Percentiles rank a stretch among this genome's conserved stretches.
Evolutionary conservation across 2,797 vertebrate species (phyloP).

Genomic region (Helicolenus hilgendorfi): DNA sequence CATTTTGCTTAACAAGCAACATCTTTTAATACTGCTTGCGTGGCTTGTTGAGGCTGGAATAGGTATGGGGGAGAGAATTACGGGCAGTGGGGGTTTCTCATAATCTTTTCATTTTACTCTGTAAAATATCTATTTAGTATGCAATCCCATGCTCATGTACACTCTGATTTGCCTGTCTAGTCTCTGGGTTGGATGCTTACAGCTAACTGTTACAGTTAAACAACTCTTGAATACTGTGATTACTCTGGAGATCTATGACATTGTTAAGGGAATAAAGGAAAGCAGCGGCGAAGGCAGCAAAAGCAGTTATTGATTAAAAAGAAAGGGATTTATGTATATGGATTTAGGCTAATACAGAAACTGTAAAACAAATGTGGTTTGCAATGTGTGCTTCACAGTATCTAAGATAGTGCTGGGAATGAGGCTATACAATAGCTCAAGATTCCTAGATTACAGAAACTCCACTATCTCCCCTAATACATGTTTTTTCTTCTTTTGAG

Average conservation of each 20-base stretch:
- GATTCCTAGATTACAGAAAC: constrained; percentile 20
- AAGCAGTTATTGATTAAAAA: background rate
- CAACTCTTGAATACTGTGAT: background rate
- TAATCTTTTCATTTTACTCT: background rate
- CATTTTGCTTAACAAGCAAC: background rate
- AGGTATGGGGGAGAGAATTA: background rate
- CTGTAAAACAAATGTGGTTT: background rate
- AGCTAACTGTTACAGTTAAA: background rate
- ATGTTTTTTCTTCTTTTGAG: background rate
- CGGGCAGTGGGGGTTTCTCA: background rate
- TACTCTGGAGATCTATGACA: background rate
- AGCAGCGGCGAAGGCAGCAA: background rate
- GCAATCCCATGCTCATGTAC: background rate
- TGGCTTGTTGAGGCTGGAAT: background rate
- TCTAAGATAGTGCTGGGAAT: background rate
- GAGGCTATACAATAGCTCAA: background rate
- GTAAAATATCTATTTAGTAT: background rate
- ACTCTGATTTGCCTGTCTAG: background rate
- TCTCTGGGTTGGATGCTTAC: background rate
- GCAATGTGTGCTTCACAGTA: background rate
- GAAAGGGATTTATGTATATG: background rate
- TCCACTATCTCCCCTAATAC: background rate
- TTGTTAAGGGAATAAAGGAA: background rate
- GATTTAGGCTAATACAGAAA: background rate
- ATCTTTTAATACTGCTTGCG: background rate